phyloP scores from a whole-genome alignment of 2,888 invertebrate species.

The Brassicogethes aeneus region DNA sequence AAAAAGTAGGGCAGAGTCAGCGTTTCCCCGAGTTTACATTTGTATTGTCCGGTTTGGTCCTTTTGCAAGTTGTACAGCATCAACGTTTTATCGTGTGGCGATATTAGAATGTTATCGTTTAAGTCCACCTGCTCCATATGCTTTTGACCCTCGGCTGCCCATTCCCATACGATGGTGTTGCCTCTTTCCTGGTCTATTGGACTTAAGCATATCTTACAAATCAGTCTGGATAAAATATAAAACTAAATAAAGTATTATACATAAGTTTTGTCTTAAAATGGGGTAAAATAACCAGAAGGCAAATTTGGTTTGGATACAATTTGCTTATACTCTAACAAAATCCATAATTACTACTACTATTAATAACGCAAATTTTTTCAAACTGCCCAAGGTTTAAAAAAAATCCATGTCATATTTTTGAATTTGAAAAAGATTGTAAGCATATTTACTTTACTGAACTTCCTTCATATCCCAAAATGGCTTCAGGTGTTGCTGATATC shows the following conservation, averaged over 20 bases:
- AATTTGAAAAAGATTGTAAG: too few relatives aligned
- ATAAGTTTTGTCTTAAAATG: slow-evolving; percentile 1
- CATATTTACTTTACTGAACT: slow-evolving; percentile 40
- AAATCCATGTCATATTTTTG: too few relatives aligned
- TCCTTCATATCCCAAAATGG: too few relatives aligned
- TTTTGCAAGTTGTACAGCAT: slow-evolving; percentile 45
- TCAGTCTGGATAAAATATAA: slow-evolving; percentile 41
- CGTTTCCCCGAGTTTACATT: slow-evolving; percentile 44
- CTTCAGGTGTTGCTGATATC: slow-evolving; percentile 34
- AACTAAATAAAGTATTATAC: slow-evolving; percentile 9
- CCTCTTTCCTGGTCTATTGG: slow-evolving; percentile 38
- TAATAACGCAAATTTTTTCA: too few relatives aligned
- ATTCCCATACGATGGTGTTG: slow-evolving; percentile 44
- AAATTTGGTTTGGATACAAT: too few relatives aligned
- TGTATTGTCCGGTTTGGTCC: slow-evolving; percentile 48
- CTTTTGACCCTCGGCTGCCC: slow-evolving; percentile 23
- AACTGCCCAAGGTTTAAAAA: too few relatives aligned
- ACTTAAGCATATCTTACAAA: slow-evolving; percentile 47
- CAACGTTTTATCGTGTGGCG: slow-evolving; percentile 41
- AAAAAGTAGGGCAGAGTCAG: slow-evolving; percentile 43
- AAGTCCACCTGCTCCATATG: slow-evolving; percentile 34
- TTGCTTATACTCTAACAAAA: too few relatives aligned
- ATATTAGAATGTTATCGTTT: slow-evolving; percentile 39
- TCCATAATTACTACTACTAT: too few relatives aligned
- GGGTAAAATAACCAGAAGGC: too few relatives aligned